Base-by-base conservation (phyloP, 2,888 invertebrate genomes). In the Theristus sp. region DNA sequence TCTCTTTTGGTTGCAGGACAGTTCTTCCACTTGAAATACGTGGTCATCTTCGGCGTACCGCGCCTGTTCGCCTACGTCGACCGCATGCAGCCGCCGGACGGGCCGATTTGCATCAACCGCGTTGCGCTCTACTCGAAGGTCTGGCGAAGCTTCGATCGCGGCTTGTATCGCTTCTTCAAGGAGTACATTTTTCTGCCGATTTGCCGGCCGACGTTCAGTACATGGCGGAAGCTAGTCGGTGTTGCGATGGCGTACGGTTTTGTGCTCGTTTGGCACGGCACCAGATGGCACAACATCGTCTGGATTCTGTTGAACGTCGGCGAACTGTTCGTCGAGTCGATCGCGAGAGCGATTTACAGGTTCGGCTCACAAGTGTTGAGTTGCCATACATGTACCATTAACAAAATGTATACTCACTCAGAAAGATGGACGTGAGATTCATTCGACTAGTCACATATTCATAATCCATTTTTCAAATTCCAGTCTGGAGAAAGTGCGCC, bases 111-210 rank as follows among this genome's bases (percentile, higher is more conserved):
- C 68, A 72, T 78, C 53, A 70, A 75, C n/a, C 67, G 75, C 26
- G 72, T 77, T n/a, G 74, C 74, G 46, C 66, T 75, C 17, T 77
- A 75, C 65, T 76, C 77, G 0, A 74, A 77, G 63, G 69, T 77
- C 66, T 78, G 78, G 78, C 73, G 77, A 30, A 71, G 68, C 59
- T 77, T 77, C 70, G 77, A 77, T 66, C 70, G 74, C 56, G 77
- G 77, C 1, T 68, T 77, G 47, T 76, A 77, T 65, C 68, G 68
- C 55, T 77, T 77, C 67, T 73, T 77, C 65, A 77, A 76, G 66
- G 69, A 70, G 68, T 76, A 77, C 69, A 76, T 78, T 30, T 78
- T 76, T 66, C 67, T 77, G 25, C 76, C 78, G 6, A 67, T 76
- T 55, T 77, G 77, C 31, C 74, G 74, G 0, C 76, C 77, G 2